Evolutionary conservation across 2,888 invertebrate genomes (phyloP).

Genomic region (Drosophila prolongata): DNA sequence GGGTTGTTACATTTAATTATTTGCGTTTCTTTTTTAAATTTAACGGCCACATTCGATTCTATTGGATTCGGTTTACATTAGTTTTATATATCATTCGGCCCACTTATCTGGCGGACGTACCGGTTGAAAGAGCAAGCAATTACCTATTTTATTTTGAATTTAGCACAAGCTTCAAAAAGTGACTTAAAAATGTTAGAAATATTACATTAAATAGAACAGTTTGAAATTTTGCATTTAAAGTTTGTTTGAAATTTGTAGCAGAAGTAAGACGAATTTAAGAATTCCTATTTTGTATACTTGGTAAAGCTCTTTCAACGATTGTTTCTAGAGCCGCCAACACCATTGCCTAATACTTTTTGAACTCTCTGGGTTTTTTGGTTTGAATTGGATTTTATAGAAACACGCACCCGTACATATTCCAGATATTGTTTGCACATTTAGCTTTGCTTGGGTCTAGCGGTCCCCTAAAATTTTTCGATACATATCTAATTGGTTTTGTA

Average conservation of each 20-base stretch:
- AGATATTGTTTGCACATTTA: slow-evolving; percentile 30
- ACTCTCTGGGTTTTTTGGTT: slow-evolving; percentile 39
- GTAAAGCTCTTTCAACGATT: slow-evolving; percentile 36
- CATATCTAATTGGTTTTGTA: slow-evolving; percentile 61
- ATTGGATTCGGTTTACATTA: slow-evolving; percentile 26
- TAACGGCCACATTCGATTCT: slow-evolving; percentile 27
- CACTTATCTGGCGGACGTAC: slow-evolving; percentile 11
- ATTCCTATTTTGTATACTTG: slow-evolving; percentile 3
- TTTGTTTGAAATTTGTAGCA: not conserved
- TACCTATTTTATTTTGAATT: slow-evolving; percentile 20
- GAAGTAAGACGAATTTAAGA: not conserved
- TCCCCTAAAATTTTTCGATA: slow-evolving; percentile 44
- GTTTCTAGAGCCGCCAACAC: too few species aligned
- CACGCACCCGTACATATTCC: slow-evolving; percentile 14
- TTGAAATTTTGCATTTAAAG: not conserved
- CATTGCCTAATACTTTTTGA: slow-evolving; percentile 34
- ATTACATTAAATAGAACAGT: slow-evolving; percentile 11
- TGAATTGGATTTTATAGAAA: slow-evolving; percentile 6
- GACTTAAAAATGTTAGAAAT: slow-evolving; percentile 20
- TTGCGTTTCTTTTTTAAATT: slow-evolving; percentile 4
- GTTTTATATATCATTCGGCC: slow-evolving; percentile 13
- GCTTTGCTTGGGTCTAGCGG: slow-evolving; percentile 28
- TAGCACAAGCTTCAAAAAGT: slow-evolving; percentile 46
- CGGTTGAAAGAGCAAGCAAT: slow-evolving; percentile 52
- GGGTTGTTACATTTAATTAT: slow-evolving; percentile 27